Evolutionary conservation across 2,888 invertebrate genomes (phyloP), one percentile per base, ranked within the genome.

Genomic region (Autographa pulchrina): DNA sequence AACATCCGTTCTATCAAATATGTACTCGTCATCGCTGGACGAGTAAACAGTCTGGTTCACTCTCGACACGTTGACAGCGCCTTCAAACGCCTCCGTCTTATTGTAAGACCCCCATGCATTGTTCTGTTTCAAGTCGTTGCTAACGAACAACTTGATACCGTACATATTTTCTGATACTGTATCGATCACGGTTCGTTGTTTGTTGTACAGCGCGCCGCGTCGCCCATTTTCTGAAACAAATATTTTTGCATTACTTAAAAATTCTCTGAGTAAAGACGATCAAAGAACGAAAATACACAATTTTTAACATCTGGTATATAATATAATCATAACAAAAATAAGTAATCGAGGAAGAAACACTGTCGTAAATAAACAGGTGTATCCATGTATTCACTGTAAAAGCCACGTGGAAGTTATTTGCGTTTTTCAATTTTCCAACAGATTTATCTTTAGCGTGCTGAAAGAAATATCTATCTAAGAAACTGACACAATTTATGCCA

Each of bases 1-100:
- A 68, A 98, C 97, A 90, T 98, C 97, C 65, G 96, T 96, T 85
- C 97, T 96, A 90, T 98, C 98, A 87, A 97, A 98, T 83, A 98
- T 97, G 88, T 97, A 98, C 74, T 97, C 97, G 76, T 97, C 96
- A 70, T 96, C 89, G 58, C 88, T 89, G 72, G 90, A 83, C 13
- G 86, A 79, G 72, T 88, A 89, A 62, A 86, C 79, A 63, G 88
- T 92, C 67, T 89, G 87, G 75, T 94, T 93, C 65, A 82, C 78
- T 59, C 83, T 86, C 11, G 93, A 89, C 65, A 85, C 83, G 66
- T 92, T 93, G 68, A 81, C 83, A 69, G 84, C 71, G 3, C 43
- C 70, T 6, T 77, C 77, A 7, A 74, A 64, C 8, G 59, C 64
- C 59, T 86, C 88, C 62, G 92, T 88, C 72, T 82, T 86, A 74